Percentiles rank a stretch among this genome's conserved stretches.
Conservation (phyloP, 2,888 invertebrate genomes). For the Heteropelma amictum region DNA sequence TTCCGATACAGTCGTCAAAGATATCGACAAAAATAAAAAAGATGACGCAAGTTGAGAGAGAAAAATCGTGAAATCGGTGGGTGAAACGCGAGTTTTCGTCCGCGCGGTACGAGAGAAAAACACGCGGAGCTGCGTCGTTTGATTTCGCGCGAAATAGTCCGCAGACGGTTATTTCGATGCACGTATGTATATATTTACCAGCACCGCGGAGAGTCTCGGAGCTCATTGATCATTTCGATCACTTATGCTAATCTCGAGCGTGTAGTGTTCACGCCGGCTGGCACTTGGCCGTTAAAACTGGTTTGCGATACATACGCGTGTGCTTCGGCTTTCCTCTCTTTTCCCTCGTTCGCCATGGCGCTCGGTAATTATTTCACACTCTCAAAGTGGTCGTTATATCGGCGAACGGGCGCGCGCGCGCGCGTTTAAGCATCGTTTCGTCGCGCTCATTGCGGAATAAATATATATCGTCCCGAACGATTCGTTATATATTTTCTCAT, state of each 20-base stretch:
- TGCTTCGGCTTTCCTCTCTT: not conserved
- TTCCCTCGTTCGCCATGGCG: slow-evolving; percentile 58
- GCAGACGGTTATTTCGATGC: not conserved
- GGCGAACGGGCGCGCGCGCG: slow-evolving; percentile 65
- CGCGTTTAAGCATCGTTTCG: slow-evolving; percentile 27
- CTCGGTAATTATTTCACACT: slow-evolving; percentile 76
- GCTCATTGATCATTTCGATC: slow-evolving; percentile 75
- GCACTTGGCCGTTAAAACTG: slow-evolving; percentile 63
- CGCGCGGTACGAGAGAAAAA: too few species aligned
- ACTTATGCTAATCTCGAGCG: slow-evolving; percentile 72
- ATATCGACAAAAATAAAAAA: not conserved
- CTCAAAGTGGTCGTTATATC: slow-evolving; percentile 73
- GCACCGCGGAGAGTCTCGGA: slow-evolving; percentile 60
- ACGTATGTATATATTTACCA: slow-evolving; percentile 52
- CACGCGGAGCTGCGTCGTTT: too few species aligned
- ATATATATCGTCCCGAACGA: too few species aligned
- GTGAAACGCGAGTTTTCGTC: too few species aligned
- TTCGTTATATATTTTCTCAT: too few species aligned
- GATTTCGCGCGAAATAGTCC: not conserved
- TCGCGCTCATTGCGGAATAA: slow-evolving; percentile 15
- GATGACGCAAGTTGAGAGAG: too few species aligned
- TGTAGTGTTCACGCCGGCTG: slow-evolving; percentile 46
- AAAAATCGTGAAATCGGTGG: too few species aligned
- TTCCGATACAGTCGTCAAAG: slow-evolving; percentile 81
- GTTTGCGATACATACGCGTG: slow-evolving; percentile 61